Conservation (phyloP, 2,797 vertebrate genomes). For the Schizopygopsis malacanthus region DNA sequence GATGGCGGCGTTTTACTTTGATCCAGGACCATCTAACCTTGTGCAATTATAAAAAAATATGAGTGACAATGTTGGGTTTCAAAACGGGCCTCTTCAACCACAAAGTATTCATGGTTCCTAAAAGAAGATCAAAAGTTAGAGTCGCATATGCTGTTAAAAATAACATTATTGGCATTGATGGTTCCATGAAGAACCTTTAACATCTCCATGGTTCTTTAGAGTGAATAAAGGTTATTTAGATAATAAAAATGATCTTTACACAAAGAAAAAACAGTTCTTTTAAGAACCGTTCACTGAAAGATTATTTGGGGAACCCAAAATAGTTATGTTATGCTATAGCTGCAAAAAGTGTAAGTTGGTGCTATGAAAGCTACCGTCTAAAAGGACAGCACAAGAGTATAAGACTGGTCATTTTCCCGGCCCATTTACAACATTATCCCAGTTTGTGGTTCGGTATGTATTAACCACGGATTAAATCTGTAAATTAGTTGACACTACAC, state of each 20-base stretch:
- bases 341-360: neutral
- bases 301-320: neutral
- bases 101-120: neutral
- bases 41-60: constrained; percentile 24
- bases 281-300: neutral
- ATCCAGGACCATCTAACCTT: constrained; percentile 34
- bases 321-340: neutral
- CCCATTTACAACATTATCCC: constrained; percentile 27
- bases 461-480: constrained; percentile 59
- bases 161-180: neutral
- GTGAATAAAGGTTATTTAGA: neutral
- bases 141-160: neutral
- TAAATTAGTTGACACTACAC: constrained; percentile 67
- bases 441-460: constrained; percentile 50
- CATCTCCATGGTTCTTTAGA: neutral
- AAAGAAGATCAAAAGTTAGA: neutral
- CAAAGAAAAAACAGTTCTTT: neutral
- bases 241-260: neutral
- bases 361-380: neutral
- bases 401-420: neutral
- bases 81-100: neutral
- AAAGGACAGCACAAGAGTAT: neutral
- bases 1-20: constrained; percentile 28
- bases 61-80: neutral
- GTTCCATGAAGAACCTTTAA: neutral